Evolutionary conservation across 2,888 invertebrate species (phyloP), one percentile per base, ranked within the genome.

Genomic region (Leucozona laternaria): DNA sequence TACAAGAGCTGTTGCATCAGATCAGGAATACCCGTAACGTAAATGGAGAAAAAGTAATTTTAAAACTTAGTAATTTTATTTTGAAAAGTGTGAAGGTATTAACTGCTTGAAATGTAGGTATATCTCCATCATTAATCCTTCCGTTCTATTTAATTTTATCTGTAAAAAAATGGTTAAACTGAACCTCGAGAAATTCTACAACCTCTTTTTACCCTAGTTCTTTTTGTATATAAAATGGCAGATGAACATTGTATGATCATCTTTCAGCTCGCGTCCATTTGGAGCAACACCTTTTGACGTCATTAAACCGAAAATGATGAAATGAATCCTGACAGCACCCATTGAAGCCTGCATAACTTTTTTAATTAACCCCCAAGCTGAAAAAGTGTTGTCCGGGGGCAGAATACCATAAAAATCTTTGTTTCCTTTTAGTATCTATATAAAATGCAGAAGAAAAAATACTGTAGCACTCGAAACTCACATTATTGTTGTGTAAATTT

Each of bases 291-390:
- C 20, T 62, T 62, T 43, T 43, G n/a, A n/a, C 43, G 11, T 17
- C 43, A 28, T 48, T n/a, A 34, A 68, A 50, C 34, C 6, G 2
- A 53, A 40, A 78, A 66, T 78, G 73, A 73, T 78, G 43, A 45
- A 73, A 73, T 78, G 43, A 45, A 73, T 68, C 34, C 68, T 17
- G 22, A 48, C 55, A 60, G 66, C 31, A 71, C 53, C 80, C 77
- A 73, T 55, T 73, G 72, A 73, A 73, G 45, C 28, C 43, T 62
- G 22, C 50, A 50, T 10, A 85, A 85, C 80, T 85, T 85, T 85
- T 85, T 85, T 72, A 85, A 85, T 85, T 85, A 85, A 80, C 77
- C 77, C 37, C 40, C 80, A 37, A 68, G 25, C 58, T 57, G 71
- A 25, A 64, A 43, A 62, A n/a, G 15, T 22, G 15, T 62, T n/a